Base-by-base conservation (phyloP, 1,140 invertebrate genomes). In the Sitobion miscanthi region DNA sequence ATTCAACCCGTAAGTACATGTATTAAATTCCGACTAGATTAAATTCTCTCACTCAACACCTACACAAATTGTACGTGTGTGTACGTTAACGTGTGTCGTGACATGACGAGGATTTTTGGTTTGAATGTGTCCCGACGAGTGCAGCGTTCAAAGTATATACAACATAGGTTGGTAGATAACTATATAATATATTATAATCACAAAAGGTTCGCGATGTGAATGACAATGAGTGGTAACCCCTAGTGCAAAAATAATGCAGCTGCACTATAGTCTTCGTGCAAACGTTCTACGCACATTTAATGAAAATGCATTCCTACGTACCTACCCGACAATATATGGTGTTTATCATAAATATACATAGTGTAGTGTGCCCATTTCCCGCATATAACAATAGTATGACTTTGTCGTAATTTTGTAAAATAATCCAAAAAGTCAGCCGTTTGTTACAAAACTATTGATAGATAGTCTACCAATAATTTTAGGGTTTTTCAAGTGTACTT, bases 221-320 rank as follows among this genome's bases (percentile, higher is more conserved):
- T 69, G 30, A 20, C 30, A 14, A 77, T 35, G 62, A 77, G 62
- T 17, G 62, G n/a, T 9, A 77, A 14, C 5, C 30, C 4, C 30
- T 35, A n/a, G 62, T 77, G 62, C 30, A 77, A 77, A n/a, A n/a
- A 77, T 77, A n/a, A 17, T 77, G 62, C 30, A n/a, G 14, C 14
- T 77, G 62, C 62, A 77, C n/a, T 77, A 77, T 77, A n/a, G n/a
- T n/a, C n/a, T n/a, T 77, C n/a, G 62, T 77, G 62, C 30, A 77
- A 77, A 77, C 14, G n/a, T 77, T 77, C 30, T n/a, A n/a, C 30
- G 30, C 4, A 14, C 30, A 69, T n/a, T 77, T n/a, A 77, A 77
- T 77, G 30, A 77, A 77, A 77, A 77, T 77, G 3, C 62, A 77
- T 77, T 35, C n/a, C n/a, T n/a, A 35, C 23, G 8, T 77, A 62